Percentiles rank a stretch among this genome's conserved stretches.
Conservation (phyloP, 2,888 invertebrate species). For the Leptopilina myrica region DNA sequence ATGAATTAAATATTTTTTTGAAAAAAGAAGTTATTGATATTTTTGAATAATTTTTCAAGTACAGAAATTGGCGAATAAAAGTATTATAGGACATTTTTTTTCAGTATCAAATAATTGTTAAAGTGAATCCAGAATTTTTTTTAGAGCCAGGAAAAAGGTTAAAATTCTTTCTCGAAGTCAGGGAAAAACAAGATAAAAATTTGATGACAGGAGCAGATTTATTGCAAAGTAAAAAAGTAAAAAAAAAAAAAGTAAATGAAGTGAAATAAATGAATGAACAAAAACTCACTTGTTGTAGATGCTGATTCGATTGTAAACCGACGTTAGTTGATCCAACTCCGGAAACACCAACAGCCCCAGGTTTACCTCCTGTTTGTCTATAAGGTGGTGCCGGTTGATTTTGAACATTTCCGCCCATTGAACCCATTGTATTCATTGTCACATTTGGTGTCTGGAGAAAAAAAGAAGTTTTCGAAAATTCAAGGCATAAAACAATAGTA, state of each 20-base stretch:
- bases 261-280: not conserved
- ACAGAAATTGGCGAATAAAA: too few species aligned
- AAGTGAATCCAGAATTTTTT: too few species aligned
- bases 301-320: slow-evolving; percentile 79
- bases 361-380: slow-evolving; percentile 79
- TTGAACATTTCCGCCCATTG: slow-evolving; percentile 77
- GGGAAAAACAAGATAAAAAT: too few species aligned
- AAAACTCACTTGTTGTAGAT: slow-evolving; percentile 79
- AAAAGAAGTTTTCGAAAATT: not conserved
- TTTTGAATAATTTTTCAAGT: too few species aligned
- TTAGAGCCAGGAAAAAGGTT: too few species aligned
- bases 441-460: slow-evolving; percentile 85
- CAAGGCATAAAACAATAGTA: too few species aligned
- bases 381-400: slow-evolving; percentile 88
- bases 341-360: slow-evolving; percentile 71
- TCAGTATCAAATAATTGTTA: not conserved
- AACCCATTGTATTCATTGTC: slow-evolving; percentile 88
- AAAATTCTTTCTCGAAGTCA: too few species aligned
- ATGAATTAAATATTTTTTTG: too few species aligned
- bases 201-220: not conserved
- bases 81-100: too few species aligned
- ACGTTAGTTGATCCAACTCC: slow-evolving; percentile 71
- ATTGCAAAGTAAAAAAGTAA: not conserved
- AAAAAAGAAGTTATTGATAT: too few species aligned
- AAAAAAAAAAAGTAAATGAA: not conserved